Base-by-base conservation (phyloP, 2,888 invertebrate species). In the Nymphalis polychloros region DNA sequence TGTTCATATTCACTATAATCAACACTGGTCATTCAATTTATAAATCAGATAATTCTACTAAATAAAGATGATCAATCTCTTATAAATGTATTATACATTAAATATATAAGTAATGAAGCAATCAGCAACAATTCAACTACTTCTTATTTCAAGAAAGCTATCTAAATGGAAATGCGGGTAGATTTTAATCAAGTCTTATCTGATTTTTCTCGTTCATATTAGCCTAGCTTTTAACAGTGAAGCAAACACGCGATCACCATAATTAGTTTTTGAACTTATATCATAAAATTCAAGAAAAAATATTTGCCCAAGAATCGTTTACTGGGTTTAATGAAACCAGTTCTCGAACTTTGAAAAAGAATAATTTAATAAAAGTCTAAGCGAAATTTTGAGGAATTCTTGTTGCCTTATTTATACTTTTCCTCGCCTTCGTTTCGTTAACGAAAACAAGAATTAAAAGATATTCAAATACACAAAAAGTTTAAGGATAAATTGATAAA, bases 311-410 rank as follows among this genome's bases (percentile, higher is more conserved):
- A 31, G 47, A 68, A 69, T 69, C 68, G 64, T 62, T 68, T 63
- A 68, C 64, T n/a, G 59, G 60, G 63, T 55, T 55, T 62, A 68
- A 63, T 64, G 59, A 69, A 71, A 71, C 47, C 71, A 50, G 66
- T 57, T 69, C 31, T 23, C 61, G 49, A 69, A 71, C 47, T 71
- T 66, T 41, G 47, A 61, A 52, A 61, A 66, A 35, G 60, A 64
- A 71, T 69, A 64, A 69, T 71, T 69, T 66, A 69, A 69, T 69
- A 67, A 71, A 66, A 71, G 20, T 64, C 59, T 59, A n/a, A 46
- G 59, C 60, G 68, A 49, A 63, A 62, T 68, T 68, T 23, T 57
- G n/a, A 63, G 59, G 41, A 63, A 68, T 65, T 55, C 49, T 63
- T 47, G 52, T 27, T 52, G 66, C 35, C 53, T 57, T 64, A 64